These are phyloP conservation scores for Chironomus tepperi DNA, from an alignment of 1,140 invertebrate species.

Conservation along the genomic window DNA sequence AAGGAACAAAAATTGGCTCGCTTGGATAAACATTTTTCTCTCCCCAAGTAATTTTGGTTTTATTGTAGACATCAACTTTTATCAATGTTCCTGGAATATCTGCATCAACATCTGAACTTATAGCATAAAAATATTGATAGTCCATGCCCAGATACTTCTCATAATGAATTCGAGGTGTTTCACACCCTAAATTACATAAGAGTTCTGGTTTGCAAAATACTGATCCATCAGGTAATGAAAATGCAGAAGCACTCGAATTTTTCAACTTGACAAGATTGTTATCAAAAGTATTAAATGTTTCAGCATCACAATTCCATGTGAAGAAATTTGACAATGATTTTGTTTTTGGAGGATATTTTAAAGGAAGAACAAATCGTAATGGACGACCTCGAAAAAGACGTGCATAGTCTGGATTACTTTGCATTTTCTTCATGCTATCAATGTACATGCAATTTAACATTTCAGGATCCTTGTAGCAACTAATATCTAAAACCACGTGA, in stretches of 20 bases:
- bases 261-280: slow-evolving; percentile 43
- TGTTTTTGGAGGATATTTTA: slow-evolving; percentile 33
- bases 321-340: slow-evolving; percentile 26
- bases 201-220: slow-evolving; percentile 55
- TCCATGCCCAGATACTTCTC: slow-evolving; percentile 52
- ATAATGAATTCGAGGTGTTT: slow-evolving; percentile 75
- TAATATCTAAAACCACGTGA: slow-evolving; percentile 68
- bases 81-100: slow-evolving; percentile 70
- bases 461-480: slow-evolving; percentile 68
- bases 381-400: slow-evolving; percentile 68
- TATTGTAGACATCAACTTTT: slow-evolving; percentile 63
- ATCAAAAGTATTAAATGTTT: not conserved
- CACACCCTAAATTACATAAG: slow-evolving; percentile 66
- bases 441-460: slow-evolving; percentile 81
- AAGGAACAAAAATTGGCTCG: slow-evolving; percentile 76
- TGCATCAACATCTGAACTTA: slow-evolving; percentile 74
- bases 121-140: slow-evolving; percentile 83
- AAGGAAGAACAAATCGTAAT: slow-evolving; percentile 59
- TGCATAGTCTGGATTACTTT: slow-evolving; percentile 69
- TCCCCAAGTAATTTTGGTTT: slow-evolving; percentile 58
- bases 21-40: slow-evolving; percentile 69
- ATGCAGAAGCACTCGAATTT: slow-evolving; percentile 45
- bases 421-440: slow-evolving; percentile 67
- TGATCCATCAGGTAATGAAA: slow-evolving; percentile 39
- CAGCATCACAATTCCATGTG: slow-evolving; percentile 27